These are phyloP conservation scores for Chymomyza fuscimana DNA, from an alignment of 2,888 invertebrate genomes.

Conservation along the genomic window DNA sequence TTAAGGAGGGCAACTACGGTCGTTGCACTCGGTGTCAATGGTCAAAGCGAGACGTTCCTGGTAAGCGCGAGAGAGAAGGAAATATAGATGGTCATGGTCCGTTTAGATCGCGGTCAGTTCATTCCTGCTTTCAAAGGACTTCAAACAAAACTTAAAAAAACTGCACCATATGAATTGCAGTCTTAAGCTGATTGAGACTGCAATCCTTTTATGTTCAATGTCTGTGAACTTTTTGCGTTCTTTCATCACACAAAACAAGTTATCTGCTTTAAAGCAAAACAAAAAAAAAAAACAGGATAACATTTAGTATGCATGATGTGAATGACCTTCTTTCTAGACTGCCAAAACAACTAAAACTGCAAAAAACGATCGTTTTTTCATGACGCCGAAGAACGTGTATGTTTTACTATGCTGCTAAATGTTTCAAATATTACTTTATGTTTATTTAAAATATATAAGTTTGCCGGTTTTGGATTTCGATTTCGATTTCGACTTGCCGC, in stretches of 20 bases:
- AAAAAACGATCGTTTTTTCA: constrained; percentile 4
- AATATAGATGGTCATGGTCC: not conserved
- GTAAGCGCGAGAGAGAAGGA: not conserved
- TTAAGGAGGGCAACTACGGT: constrained; percentile 24
- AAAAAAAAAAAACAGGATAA: constrained; percentile 56
- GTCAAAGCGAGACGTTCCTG: not conserved
- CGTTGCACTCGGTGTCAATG: constrained; percentile 16
- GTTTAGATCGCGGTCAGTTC: not conserved
- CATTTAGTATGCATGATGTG: constrained; percentile 46
- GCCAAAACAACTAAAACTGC: constrained; percentile 48
- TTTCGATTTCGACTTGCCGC: no score
- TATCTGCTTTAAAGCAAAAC: constrained; percentile 37
- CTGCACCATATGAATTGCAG: constrained; percentile 1
- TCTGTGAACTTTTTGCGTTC: constrained; percentile 71
- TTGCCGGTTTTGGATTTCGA: no score
- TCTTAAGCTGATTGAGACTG: constrained; percentile 14
- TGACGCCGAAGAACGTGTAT: no score
- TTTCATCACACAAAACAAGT: constrained; percentile 53
- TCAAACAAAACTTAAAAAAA: constrained; percentile 50
- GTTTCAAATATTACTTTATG: no score
- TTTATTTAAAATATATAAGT: no score
- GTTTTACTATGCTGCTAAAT: no score
- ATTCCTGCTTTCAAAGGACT: constrained; percentile 37
- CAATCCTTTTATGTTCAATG: constrained; percentile 48
- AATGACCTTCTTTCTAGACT: constrained; percentile 59